A percentile compares a stretch with the other conserved stretches of the same genome.
These are phyloP conservation scores for Euwallacea similis DNA, from an alignment of 1,140 invertebrate genomes.

Conservation along the genomic window DNA sequence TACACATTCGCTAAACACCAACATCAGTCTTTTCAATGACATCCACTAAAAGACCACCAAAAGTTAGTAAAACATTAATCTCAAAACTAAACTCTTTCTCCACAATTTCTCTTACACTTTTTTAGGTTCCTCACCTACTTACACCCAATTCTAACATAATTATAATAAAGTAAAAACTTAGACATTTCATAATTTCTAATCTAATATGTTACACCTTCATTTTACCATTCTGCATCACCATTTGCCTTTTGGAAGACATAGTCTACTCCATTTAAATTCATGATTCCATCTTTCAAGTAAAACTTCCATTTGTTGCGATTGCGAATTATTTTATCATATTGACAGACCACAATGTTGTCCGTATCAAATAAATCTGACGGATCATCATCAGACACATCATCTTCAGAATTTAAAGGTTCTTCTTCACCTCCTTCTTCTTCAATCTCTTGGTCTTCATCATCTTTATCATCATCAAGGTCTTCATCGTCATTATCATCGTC, in stretches of 20 bases:
- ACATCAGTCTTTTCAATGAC: too few species aligned
- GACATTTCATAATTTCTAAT: too few species aligned
- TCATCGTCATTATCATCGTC: conserved; percentile 69
- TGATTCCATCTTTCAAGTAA: conserved; percentile 98
- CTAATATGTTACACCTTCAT: too few species aligned
- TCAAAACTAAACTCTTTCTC: too few species aligned
- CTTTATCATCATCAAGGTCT: conserved; percentile 71
- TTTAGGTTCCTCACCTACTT: too few species aligned
- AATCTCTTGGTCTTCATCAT: conserved; percentile 76
- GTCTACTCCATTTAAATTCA: conserved; percentile 98
- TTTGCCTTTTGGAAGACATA: conserved; percentile 98
- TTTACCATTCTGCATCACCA: conserved; percentile 98
- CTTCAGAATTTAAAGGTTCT: conserved; percentile 93
- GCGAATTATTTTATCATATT: conserved; percentile 99
- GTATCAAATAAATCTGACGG: conserved; percentile 94
- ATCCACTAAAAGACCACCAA: too few species aligned
- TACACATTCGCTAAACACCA: too few species aligned
- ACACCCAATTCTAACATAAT: too few species aligned
- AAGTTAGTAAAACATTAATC: too few species aligned
- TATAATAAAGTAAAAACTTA: too few species aligned
- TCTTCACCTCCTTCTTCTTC: conserved; percentile 77
- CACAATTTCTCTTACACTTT: too few species aligned
- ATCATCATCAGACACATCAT: conserved; percentile 97
- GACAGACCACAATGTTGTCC: conserved; percentile 98
- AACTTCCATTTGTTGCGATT: conserved; percentile 99